Evolutionary conservation across 1,140 invertebrate species (phyloP), one percentile per base, ranked within the genome.

Genomic region (Drosophila miranda): DNA sequence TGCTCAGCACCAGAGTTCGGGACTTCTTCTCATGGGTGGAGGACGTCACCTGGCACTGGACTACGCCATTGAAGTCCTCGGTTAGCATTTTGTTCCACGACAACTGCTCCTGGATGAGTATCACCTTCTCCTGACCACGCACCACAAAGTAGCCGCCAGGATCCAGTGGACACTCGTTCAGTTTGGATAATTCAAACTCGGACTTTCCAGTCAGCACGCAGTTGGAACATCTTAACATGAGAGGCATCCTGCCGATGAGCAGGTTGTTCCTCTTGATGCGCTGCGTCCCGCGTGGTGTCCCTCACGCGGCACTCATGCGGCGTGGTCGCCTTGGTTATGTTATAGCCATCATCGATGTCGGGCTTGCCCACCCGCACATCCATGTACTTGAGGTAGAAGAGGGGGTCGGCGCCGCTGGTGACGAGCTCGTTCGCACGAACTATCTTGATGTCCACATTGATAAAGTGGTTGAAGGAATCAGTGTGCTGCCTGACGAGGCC

Each of bases 111-210:
- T 99, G 98, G 88, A 99, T 99, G 6, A 99, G 93, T 88, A 99
- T 98, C 0, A 99, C 98, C 92, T 97, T 96, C 81, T 96, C 95
- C 90, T 95, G 95, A 1, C 95, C 95, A 90, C 97, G 96, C 3
- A 99, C 95, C 56, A 99, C 95, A 91, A 99, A 99, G 93, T 99
- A 99, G 80, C 99, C 99, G 66, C 99, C 99, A n/a, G 98, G 98
- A 93, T 99, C 99, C 91, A 98, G 94, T 0, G 98, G 98, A 92
- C 99, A 99, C 92, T 99, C 99, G 90, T 99, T 98, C 69, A 99
- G 92, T 91, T 97, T 95, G 4, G 98, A 95, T 67, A 99, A 92
- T 91, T 99, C 97, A 89, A 95, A 96, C 71, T 95, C 94, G 3
- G 95, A 95, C 91, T 98, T 98, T 14, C 95, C 95, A 49, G 94